Conservation (phyloP, 30 jellyfish, hydroid and myxozoan genomes). For the Rhopilema esculentum region DNA sequence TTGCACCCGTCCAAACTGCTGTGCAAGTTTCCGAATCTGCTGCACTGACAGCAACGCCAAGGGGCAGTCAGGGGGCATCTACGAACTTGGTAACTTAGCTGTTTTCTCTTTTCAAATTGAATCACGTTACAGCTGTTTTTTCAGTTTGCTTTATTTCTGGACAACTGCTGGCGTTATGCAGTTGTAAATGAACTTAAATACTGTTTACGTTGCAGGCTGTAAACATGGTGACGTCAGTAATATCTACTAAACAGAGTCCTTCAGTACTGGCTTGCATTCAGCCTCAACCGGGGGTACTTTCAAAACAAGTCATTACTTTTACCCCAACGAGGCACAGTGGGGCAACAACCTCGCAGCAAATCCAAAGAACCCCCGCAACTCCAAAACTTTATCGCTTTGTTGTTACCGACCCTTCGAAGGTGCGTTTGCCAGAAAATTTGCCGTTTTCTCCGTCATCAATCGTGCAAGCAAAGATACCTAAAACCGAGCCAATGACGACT, state of each 20-base stretch:
- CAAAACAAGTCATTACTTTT: not conserved
- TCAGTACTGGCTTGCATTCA: not conserved
- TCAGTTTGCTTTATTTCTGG: no score
- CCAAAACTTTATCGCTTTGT: slow-evolving; percentile 24
- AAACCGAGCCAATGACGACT: not conserved
- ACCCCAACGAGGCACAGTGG: not conserved
- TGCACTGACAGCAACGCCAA: not conserved
- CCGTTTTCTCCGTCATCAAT: not conserved
- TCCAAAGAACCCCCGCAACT: not conserved
- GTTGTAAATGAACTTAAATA: no score
- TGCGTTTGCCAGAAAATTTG: not conserved
- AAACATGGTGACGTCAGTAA: not conserved
- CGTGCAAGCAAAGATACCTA: not conserved
- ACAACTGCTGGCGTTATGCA: no score
- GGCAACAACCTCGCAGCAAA: not conserved
- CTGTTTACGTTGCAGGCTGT: not conserved
- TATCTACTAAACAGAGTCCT: not conserved
- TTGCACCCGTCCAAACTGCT: not conserved
- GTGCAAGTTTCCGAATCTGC: not conserved
- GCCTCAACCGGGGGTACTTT: not conserved
- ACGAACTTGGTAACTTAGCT: no score
- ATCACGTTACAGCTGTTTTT: no score
- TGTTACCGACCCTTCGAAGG: slow-evolving; percentile 7
- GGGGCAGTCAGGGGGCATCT: slow-evolving; percentile 19
- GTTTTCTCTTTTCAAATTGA: not conserved